A percentile compares a stretch with the other conserved stretches of the same genome.
Conservation (phyloP, 2,888 invertebrate species). For the Drosophila austrosaltans region DNA sequence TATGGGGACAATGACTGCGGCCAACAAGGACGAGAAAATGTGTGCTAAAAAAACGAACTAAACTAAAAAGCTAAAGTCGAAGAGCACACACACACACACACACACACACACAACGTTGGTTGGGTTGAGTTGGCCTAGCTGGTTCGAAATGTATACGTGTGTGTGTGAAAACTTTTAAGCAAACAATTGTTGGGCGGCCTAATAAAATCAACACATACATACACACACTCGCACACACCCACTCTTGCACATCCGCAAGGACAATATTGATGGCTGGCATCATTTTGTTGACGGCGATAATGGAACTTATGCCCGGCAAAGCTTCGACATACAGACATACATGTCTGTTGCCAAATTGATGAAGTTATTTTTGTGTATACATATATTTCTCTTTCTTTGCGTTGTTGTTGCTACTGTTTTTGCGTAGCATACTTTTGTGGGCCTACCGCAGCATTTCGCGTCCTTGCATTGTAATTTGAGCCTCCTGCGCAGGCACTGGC, state of each 20-base stretch:
- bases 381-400: not conserved
- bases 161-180: constrained; percentile 67
- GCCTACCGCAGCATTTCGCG: constrained; percentile 4
- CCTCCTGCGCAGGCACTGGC: constrained; percentile 33
- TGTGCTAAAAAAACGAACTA: constrained; percentile 26
- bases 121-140: not conserved
- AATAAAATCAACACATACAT: constrained; percentile 63
- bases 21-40: constrained; percentile 42
- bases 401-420: constrained; percentile 14
- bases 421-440: constrained; percentile 35
- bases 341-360: constrained; percentile 50
- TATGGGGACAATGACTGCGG: constrained; percentile 59
- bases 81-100: constrained; percentile 38
- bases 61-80: constrained; percentile 31
- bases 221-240: constrained; percentile 1
- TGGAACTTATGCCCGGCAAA: constrained; percentile 25
- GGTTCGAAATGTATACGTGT: constrained; percentile 30
- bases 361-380: constrained; percentile 51
- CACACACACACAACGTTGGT: constrained; percentile 40
- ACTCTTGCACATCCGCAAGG: constrained; percentile 14
- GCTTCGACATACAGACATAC: constrained; percentile 26
- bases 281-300: constrained; percentile 29
- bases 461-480: constrained; percentile 53
- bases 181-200: constrained; percentile 68
- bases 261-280: constrained; percentile 42